Evolutionary conservation across 1,140 invertebrate species (phyloP).

Genomic region (Sweltsa coloradensis): DNA sequence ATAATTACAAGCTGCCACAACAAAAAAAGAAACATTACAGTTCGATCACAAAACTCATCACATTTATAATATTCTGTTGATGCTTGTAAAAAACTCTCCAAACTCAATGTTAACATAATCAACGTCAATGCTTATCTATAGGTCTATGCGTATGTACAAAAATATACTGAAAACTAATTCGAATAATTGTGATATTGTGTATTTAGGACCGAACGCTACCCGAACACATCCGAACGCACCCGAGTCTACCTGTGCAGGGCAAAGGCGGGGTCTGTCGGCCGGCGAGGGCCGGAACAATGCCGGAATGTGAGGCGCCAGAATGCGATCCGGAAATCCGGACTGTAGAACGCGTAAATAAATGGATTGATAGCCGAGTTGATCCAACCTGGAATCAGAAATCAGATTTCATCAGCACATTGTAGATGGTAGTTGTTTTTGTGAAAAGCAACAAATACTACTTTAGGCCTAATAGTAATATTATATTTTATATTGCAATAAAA

Average conservation of each 20-base stretch:
- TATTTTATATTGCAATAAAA: neutral
- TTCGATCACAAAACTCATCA: too few relatives aligned
- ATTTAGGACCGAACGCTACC: too few relatives aligned
- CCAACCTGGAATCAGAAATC: conserved; percentile 43
- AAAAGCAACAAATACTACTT: neutral
- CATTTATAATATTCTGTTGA: too few relatives aligned
- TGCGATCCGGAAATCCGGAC: conserved; percentile 68
- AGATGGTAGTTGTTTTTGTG: neutral
- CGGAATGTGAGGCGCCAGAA: conserved; percentile 63
- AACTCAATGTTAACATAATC: too few relatives aligned
- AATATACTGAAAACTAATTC: too few relatives aligned
- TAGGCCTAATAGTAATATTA: neutral
- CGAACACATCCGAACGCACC: too few relatives aligned
- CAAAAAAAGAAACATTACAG: too few relatives aligned
- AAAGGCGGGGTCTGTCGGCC: conserved; percentile 6
- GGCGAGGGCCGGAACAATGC: conserved; percentile 23
- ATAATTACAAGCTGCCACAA: too few relatives aligned
- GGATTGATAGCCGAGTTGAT: conserved; percentile 83
- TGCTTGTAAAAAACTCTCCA: too few relatives aligned
- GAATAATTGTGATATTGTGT: too few relatives aligned
- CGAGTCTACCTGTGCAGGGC: conserved; percentile 5
- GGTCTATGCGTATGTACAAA: too few relatives aligned
- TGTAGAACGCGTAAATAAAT: conserved; percentile 80
- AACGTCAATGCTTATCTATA: too few relatives aligned
- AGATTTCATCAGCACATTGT: neutral